A percentile compares a stretch with the other conserved stretches of the same genome.
Conservation (phyloP, 2,113 vertebrate genomes). For the Maccullochella peelii region DNA sequence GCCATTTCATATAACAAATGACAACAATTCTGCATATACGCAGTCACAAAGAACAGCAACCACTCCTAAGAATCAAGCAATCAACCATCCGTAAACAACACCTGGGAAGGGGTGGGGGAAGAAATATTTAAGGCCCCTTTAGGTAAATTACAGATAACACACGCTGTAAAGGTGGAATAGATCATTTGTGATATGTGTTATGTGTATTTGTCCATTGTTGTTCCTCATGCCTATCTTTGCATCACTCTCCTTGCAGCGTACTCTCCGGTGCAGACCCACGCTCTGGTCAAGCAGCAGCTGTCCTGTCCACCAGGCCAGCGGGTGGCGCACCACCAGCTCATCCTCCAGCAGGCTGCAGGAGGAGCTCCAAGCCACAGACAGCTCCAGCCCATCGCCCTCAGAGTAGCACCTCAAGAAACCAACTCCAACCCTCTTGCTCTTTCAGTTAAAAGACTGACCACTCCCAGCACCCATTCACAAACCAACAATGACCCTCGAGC, state of each 20-base stretch:
- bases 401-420: conserved; percentile 83
- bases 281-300: conserved; percentile 90
- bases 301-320: conserved; percentile 82
- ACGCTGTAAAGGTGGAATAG: too few relatives aligned
- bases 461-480: conserved; percentile 82
- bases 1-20: not conserved
- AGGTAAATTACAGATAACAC: not conserved
- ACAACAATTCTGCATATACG: conserved; percentile 1
- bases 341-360: conserved; percentile 87
- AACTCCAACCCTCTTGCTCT: conserved; percentile 86
- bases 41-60: not conserved
- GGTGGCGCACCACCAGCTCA: conserved; percentile 90
- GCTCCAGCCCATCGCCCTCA: conserved; percentile 90
- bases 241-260: conserved; percentile 83
- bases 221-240: not conserved
- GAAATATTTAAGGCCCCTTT: not conserved
- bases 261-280: conserved; percentile 88
- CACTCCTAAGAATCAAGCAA: not conserved
- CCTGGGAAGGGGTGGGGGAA: not conserved
- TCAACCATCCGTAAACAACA: not conserved
- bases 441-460: conserved; percentile 84
- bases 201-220: not conserved
- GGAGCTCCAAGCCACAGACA: conserved; percentile 78
- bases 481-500: conserved; percentile 81
- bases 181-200: not conserved